phyloP scores from a whole-genome alignment of 2,888 invertebrate genomes.

The Trichopria drosophilae region DNA sequence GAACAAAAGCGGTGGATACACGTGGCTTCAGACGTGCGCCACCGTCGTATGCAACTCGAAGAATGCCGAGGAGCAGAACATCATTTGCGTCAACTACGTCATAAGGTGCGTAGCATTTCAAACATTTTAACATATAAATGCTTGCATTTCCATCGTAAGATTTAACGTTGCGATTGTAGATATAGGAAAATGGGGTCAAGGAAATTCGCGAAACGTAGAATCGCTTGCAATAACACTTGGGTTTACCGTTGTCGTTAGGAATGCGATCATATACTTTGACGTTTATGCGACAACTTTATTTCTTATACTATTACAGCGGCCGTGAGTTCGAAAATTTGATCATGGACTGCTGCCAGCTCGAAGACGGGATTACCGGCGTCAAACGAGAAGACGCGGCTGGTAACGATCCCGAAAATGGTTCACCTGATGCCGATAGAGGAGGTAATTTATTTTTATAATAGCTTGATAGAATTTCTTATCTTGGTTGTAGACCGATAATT shows the following conservation, averaged over 20 bases:
- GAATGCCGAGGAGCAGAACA: conserved; percentile 95
- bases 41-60: conserved; percentile 95
- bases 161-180: conserved; percentile 8
- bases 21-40: conserved; percentile 96
- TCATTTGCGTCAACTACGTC: conserved; percentile 96
- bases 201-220: neutral
- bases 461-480: neutral
- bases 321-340: conserved; percentile 88
- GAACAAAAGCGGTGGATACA: conserved; percentile 95
- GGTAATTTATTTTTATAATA: conserved; percentile 53
- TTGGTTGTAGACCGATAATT: neutral
- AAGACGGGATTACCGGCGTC: conserved; percentile 78
- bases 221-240: no score
- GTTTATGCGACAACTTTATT: no score
- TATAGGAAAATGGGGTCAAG: neutral
- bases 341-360: conserved; percentile 92
- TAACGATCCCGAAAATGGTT: conserved; percentile 85
- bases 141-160: neutral
- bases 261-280: no score
- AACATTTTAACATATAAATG: neutral
- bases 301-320: conserved; percentile 69
- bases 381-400: conserved; percentile 78
- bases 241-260: no score
- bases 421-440: conserved; percentile 81
- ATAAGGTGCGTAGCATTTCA: conserved; percentile 71